phyloP scores from a whole-genome alignment of 2,113 vertebrate species.

The Actenoides hombroni region DNA sequence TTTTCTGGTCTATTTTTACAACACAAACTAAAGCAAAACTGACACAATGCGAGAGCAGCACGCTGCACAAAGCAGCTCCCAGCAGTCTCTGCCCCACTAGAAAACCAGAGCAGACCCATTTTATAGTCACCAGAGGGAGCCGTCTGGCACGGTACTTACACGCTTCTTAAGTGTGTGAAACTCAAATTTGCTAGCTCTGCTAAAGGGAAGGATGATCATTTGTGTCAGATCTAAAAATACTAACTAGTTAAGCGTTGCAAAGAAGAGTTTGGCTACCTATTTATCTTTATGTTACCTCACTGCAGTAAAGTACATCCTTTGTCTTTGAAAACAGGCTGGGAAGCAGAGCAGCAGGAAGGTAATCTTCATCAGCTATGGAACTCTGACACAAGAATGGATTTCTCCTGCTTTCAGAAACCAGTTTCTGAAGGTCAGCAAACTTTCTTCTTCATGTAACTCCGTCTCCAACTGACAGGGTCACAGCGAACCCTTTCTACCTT shows the following conservation, averaged over 20 bases:
- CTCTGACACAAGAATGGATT: slow-evolving; percentile 83
- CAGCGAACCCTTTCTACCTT: not conserved
- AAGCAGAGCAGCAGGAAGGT: slow-evolving; percentile 64
- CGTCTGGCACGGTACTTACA: too few species aligned
- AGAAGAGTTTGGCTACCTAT: not conserved
- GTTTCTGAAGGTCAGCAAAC: slow-evolving; percentile 79
- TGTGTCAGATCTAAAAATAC: not conserved
- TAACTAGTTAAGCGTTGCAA: not conserved
- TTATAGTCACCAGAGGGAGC: not conserved
- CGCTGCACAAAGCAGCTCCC: not conserved
- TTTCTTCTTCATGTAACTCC: not conserved
- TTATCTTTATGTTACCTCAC: not conserved
- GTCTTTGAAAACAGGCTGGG: slow-evolving; percentile 66
- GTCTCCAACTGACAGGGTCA: not conserved
- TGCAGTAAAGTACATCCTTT: not conserved
- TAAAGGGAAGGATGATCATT: not conserved
- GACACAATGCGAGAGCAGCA: not conserved
- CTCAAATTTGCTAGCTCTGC: not conserved
- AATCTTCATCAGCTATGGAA: slow-evolving; percentile 83
- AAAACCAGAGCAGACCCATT: too few species aligned
- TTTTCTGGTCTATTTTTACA: not conserved
- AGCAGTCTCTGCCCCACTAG: not conserved
- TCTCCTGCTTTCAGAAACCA: slow-evolving; percentile 84
- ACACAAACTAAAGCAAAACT: not conserved
- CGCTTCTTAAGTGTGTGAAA: not conserved